Conservation (phyloP, 2,797 vertebrate genomes). For the Aselliscus stoliczkanus region DNA sequence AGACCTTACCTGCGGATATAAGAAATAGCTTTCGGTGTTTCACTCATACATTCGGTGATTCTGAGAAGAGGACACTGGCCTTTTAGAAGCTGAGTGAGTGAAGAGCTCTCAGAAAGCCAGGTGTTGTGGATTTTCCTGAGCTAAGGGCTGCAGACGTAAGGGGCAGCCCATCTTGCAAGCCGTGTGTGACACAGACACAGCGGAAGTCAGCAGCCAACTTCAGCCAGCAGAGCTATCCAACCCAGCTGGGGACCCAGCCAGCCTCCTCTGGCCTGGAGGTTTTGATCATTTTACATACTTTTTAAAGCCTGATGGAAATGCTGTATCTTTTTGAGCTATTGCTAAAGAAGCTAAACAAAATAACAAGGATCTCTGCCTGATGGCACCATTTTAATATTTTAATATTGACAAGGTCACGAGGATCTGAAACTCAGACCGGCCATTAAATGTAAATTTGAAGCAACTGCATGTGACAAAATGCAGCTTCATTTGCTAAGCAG, state of each 20-base stretch:
- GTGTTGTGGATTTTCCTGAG: neutral
- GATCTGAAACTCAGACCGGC: neutral
- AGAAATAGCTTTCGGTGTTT: too few species aligned
- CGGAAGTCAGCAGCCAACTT: neutral
- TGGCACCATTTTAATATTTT: neutral
- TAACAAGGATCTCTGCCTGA: neutral
- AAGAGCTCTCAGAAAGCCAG: neutral
- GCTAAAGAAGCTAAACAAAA: neutral
- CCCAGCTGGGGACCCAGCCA: neutral
- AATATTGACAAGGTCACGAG: neutral
- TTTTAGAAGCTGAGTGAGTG: neutral
- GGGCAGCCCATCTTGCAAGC: neutral
- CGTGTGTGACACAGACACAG: neutral
- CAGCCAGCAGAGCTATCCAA: neutral
- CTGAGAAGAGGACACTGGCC: neutral
- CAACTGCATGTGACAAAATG: neutral
- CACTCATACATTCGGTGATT: neutral
- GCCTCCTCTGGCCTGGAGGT: neutral
- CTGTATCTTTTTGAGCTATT: neutral
- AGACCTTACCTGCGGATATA: neutral
- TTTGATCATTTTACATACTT: neutral
- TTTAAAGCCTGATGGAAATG: neutral
- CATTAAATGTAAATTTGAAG: neutral
- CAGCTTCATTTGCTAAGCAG: neutral
- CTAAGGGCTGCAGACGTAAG: neutral